Evolutionary conservation across 2,113 vertebrate genomes (phyloP).

Genomic region (Climacteris rufus): DNA sequence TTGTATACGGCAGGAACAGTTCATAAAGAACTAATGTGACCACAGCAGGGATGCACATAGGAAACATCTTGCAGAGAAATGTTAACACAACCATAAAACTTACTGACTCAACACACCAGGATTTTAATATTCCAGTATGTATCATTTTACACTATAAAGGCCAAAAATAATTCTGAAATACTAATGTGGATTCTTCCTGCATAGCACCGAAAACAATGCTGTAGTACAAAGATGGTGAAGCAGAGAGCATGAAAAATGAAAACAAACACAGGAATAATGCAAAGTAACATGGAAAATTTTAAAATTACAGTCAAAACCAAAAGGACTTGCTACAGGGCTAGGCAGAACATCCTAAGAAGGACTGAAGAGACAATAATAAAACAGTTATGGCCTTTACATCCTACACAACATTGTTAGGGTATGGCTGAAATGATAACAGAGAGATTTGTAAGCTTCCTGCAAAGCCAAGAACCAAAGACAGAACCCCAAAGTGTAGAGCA

Average conservation of each 20-base stretch:
- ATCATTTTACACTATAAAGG: constrained; percentile 25
- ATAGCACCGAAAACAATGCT: not conserved
- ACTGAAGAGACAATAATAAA: not conserved
- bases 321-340: not conserved
- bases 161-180: constrained; percentile 33
- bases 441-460: not conserved
- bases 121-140: not conserved
- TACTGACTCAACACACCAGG: not conserved
- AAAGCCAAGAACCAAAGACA: not conserved
- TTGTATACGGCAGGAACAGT: not conserved
- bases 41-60: constrained; percentile 8
- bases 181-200: not conserved
- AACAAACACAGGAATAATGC: not conserved
- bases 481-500: not conserved
- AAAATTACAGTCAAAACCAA: not conserved
- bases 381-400: not conserved
- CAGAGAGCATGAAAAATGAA: not conserved
- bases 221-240: not conserved
- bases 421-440: not conserved
- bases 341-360: not conserved
- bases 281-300: not conserved
- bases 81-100: not conserved
- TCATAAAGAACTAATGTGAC: constrained; percentile 16
- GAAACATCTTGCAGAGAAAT: constrained; percentile 26
- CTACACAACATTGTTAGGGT: not conserved